Conservation (phyloP, 30 jellyfish, hydroid and myxozoan genomes). For the Chrysaora quinquecirrha region DNA sequence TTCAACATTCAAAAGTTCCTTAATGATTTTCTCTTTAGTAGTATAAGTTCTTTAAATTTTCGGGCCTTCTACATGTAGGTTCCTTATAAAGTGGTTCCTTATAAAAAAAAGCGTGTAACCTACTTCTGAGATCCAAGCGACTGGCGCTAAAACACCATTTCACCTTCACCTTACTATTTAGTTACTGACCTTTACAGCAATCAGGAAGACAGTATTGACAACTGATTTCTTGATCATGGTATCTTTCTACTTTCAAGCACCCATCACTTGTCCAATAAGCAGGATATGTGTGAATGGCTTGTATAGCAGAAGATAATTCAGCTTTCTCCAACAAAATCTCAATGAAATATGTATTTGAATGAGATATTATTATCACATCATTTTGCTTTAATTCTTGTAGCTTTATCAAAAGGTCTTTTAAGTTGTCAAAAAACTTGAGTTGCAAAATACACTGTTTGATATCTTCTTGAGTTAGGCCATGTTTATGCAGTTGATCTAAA, state of each 20-base stretch:
- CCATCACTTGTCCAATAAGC: slow-evolving; percentile 53
- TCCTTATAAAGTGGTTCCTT: too few species aligned
- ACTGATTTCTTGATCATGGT: slow-evolving; percentile 5
- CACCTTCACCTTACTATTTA: too few species aligned
- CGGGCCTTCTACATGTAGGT: too few species aligned
- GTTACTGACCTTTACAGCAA: slow-evolving; percentile 69
- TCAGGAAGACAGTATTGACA: slow-evolving; percentile 60
- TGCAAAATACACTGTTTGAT: slow-evolving; percentile 23
- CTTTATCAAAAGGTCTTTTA: slow-evolving; percentile 5
- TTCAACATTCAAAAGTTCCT: too few species aligned
- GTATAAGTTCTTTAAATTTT: too few species aligned
- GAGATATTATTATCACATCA: slow-evolving; percentile 54
- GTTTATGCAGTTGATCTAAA: slow-evolving; percentile 4
- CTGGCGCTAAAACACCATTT: too few species aligned
- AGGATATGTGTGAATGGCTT: slow-evolving; percentile 33
- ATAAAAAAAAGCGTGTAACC: too few species aligned
- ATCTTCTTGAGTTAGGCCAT: slow-evolving; percentile 12
- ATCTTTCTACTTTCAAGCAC: slow-evolving; percentile 31
- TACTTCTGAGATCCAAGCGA: too few species aligned
- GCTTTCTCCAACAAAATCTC: slow-evolving; percentile 28
- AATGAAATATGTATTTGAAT: slow-evolving; percentile 66
- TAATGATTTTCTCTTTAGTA: too few species aligned
- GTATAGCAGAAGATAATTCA: slow-evolving; percentile 9
- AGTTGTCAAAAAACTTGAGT: slow-evolving; percentile 19
- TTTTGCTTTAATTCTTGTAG: neutral